Evolutionary conservation across 2,888 invertebrate species (phyloP).

Genomic region (Chloroclysta siterata): DNA sequence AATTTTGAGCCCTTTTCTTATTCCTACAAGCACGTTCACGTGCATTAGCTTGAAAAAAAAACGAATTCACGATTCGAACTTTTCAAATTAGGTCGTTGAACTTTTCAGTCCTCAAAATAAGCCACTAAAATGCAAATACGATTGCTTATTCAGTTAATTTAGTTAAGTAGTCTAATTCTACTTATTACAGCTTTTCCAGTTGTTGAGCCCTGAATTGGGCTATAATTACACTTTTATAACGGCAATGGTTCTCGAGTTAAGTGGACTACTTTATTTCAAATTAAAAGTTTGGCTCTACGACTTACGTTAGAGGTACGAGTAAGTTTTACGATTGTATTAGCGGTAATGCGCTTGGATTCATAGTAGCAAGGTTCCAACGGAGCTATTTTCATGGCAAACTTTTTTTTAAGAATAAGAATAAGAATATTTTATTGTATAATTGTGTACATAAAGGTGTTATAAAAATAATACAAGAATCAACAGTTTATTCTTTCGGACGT

Average conservation of each 20-base stretch:
- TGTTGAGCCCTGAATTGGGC: constrained; percentile 5
- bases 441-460: too few relatives aligned
- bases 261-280: not conserved
- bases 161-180: constrained; percentile 6
- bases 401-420: too few relatives aligned
- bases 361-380: too few relatives aligned
- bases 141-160: constrained; percentile 1
- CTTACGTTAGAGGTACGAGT: not conserved
- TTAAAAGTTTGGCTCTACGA: not conserved
- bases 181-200: constrained; percentile 6
- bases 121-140: constrained; percentile 5
- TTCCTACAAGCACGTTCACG: not conserved
- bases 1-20: not conserved
- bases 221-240: constrained; percentile 13
- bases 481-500: too few relatives aligned
- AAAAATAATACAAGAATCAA: too few relatives aligned
- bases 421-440: too few relatives aligned
- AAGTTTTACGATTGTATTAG: too few relatives aligned
- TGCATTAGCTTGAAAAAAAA: not conserved
- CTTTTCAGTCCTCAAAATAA: not conserved
- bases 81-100: not conserved
- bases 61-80: not conserved
- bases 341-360: too few relatives aligned
- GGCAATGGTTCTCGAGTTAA: not conserved
- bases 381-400: too few relatives aligned